A percentile compares a stretch with the other conserved stretches of the same genome.
These are phyloP conservation scores for Lacerta agilis DNA, from an alignment of 2,797 vertebrate genomes.

Conservation along the genomic window DNA sequence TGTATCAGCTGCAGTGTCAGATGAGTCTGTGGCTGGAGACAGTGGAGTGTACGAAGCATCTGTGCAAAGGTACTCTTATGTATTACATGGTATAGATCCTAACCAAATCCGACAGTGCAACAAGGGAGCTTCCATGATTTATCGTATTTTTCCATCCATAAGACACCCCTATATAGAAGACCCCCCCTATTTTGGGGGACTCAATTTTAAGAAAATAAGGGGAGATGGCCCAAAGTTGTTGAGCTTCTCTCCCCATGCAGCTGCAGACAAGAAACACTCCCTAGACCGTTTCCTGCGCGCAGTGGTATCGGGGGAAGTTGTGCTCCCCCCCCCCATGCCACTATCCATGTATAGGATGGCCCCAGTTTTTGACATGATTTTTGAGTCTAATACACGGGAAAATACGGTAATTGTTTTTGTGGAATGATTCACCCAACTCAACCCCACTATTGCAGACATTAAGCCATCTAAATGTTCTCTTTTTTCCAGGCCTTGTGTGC, in stretches of 20 bases:
- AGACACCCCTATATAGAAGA: too few species aligned
- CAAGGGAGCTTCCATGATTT: not conserved
- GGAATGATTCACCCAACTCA: not conserved
- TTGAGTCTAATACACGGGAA: too few species aligned
- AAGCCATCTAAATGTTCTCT: constrained; percentile 35
- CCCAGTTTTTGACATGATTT: too few species aligned
- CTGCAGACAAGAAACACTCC: too few species aligned
- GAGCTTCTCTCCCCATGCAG: too few species aligned
- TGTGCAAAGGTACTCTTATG: constrained; percentile 83
- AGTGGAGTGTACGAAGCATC: constrained; percentile 94
- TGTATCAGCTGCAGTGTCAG: constrained; percentile 93
- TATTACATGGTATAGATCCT: constrained; percentile 14
- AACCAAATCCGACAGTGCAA: not conserved
- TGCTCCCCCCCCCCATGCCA: not conserved
- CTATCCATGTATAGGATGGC: too few species aligned
- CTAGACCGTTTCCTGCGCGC: too few species aligned
- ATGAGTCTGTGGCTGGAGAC: constrained; percentile 95
- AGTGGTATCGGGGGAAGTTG: too few species aligned
- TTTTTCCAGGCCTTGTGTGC: constrained; percentile 80
- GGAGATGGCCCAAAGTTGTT: too few species aligned
- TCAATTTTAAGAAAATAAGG: too few species aligned
- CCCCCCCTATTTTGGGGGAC: too few species aligned
- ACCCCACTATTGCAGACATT: not conserved
- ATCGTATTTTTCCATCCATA: too few species aligned
- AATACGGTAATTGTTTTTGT: not conserved